Evolutionary conservation across 1,140 invertebrate genomes (phyloP), one percentile per base, ranked within the genome.

Genomic region (Mycetomoellerius zeteki): DNA sequence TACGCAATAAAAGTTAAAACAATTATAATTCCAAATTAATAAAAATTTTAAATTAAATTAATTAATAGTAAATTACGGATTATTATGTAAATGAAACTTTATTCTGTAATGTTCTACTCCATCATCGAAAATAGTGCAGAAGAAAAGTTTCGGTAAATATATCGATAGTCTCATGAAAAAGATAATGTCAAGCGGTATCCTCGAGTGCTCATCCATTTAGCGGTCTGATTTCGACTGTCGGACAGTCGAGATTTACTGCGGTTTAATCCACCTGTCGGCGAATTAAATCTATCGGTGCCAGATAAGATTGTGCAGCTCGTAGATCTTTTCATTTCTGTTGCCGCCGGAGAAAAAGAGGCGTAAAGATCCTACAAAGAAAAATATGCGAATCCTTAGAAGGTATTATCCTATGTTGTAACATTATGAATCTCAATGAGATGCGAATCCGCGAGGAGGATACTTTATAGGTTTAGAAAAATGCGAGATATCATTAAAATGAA

Each of bases 181-280:
- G 85, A 73, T 58, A 37, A 16, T 65, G n/a, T 60, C 69, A 85
- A 21, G 47, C 62, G 84, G 85, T 67, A 56, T 33, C 47, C 7
- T 86, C 16, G 27, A 50, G 30, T 69, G 67, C 50, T 73, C 69
- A 86, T 88, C 65, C 56, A 60, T 86, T 86, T 82, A 37, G 64
- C n/a, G 88, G 64, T 56, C 82, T 78, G 77, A 90, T 89, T 86
- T 77, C 52, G 47, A 62, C 24, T 52, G 19, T 30, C 56, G 19
- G 56, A 47, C 60, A 24, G 21, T 12, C 8, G 62, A 89, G 88
- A 89, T 89, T 88, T 81, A 89, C 30, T 33, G 62, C 76, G 75
- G 56, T 86, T 86, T 89, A 89, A 89, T 89, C 88, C 87, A 86
- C 87, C 84, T 89, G 88, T 89, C 88, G 82, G 87, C 43, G 52